Conservation (phyloP, 2,797 vertebrate genomes). For the Muscicapa comitata region DNA sequence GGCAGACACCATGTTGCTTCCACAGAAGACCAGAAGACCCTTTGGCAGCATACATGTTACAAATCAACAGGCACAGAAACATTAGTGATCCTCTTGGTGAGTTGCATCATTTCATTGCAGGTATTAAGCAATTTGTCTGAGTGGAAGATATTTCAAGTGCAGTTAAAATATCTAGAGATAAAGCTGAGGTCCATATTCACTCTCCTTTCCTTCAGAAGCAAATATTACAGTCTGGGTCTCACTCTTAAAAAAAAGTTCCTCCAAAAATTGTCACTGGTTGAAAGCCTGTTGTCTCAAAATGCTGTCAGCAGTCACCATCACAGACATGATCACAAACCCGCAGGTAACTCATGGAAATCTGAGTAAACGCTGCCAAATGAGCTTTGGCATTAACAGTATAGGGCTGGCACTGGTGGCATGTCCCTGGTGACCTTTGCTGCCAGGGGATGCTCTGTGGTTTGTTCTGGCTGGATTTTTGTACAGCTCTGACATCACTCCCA, state of each 20-base stretch:
- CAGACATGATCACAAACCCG: not conserved
- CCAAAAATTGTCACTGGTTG: not conserved
- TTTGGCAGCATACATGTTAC: not conserved
- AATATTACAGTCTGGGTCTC: not conserved
- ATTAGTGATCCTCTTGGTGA: not conserved
- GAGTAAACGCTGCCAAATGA: not conserved
- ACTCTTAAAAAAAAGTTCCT: not conserved
- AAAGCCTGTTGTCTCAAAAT: not conserved
- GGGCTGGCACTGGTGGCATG: not conserved
- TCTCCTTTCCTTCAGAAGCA: not conserved
- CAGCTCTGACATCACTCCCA: not conserved
- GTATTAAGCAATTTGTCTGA: not conserved
- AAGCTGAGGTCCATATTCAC: not conserved
- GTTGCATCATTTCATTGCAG: not conserved
- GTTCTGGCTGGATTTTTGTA: not conserved
- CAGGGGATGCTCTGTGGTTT: not conserved
- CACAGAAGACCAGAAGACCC: not conserved
- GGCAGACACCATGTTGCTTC: not conserved
- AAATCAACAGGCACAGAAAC: not conserved
- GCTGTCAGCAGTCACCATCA: not conserved
- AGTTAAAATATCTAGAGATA: not conserved
- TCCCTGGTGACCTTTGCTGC: not conserved
- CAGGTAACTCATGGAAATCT: not conserved
- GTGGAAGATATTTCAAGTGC: not conserved
- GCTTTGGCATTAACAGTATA: not conserved